A percentile compares a stretch with the other conserved stretches of the same genome.
phyloP scores from a whole-genome alignment of 2,888 invertebrate species.

The Luperina nickerlii region DNA sequence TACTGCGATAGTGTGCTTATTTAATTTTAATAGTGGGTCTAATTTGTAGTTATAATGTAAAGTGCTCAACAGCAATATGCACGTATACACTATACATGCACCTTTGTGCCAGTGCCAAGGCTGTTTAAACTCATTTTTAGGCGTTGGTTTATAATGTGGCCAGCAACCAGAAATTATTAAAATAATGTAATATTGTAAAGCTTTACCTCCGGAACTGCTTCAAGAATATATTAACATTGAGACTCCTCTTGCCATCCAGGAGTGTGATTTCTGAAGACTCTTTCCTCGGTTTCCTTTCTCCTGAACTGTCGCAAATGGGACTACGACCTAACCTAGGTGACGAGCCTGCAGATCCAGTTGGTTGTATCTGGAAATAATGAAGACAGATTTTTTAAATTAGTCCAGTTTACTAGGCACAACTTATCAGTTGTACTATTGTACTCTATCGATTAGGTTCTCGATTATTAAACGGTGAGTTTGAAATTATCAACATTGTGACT shows the following conservation, averaged over 20 bases:
- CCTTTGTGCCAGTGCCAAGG: background rate
- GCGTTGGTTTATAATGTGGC: background rate
- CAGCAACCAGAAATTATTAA: background rate
- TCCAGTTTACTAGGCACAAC: background rate
- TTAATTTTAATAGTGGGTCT: no score
- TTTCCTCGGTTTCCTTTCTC: slow-evolving; percentile 93
- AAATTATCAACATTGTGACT: background rate
- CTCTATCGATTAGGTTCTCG: background rate
- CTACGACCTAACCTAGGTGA: slow-evolving; percentile 86
- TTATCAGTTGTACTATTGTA: background rate
- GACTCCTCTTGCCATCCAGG: slow-evolving; percentile 97
- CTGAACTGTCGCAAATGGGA: slow-evolving; percentile 85
- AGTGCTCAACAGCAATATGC: background rate
- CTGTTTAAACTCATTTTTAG: background rate
- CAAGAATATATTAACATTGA: slow-evolving; percentile 99
- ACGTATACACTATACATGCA: background rate
- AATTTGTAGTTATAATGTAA: no score
- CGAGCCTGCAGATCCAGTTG: slow-evolving; percentile 87
- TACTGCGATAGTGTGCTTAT: no score
- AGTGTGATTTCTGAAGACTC: slow-evolving; percentile 96
- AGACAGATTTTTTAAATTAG: background rate
- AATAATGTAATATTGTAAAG: background rate
- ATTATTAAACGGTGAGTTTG: background rate
- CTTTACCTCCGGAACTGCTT: slow-evolving; percentile 97
- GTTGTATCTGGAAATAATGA: slow-evolving; percentile 79